A percentile compares a stretch with the other conserved stretches of the same genome.
Evolutionary conservation across 2,888 invertebrate species (phyloP).

Genomic region (Chymomyza caudatula): DNA sequence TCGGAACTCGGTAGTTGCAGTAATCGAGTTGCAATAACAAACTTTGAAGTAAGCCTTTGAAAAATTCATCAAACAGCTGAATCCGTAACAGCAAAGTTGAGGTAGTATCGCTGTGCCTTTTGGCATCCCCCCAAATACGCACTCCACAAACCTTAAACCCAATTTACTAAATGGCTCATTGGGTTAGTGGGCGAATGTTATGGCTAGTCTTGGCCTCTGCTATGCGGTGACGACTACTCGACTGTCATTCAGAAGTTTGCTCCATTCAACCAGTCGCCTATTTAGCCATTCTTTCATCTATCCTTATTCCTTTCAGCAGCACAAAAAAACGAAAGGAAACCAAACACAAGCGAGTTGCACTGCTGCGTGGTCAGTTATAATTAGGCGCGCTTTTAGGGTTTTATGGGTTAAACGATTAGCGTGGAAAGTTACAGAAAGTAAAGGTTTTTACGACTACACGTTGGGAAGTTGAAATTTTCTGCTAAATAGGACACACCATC

Average conservation of each 20-base stretch:
- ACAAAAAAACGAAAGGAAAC: conserved; percentile 19
- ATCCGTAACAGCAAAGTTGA: background rate
- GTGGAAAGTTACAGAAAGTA: conserved; percentile 12
- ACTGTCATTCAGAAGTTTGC: conserved; percentile 43
- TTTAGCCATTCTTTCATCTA: conserved; percentile 15
- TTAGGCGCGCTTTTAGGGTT: conserved; percentile 56
- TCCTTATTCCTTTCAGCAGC: background rate
- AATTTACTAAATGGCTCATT: conserved; percentile 75
- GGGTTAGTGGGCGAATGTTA: conserved; percentile 62
- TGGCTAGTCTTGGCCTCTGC: no score
- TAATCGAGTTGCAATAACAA: conserved; percentile 58
- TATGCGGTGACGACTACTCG: conserved; percentile 21
- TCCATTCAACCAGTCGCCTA: conserved; percentile 43
- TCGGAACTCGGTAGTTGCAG: conserved; percentile 13
- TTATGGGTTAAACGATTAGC: conserved; percentile 64
- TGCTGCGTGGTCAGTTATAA: conserved; percentile 73
- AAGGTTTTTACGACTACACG: conserved; percentile 3
- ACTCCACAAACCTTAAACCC: conserved; percentile 65
- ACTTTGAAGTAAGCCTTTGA: background rate
- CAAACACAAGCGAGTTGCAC: conserved; percentile 55
- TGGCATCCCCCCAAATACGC: background rate
- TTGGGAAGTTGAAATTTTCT: conserved; percentile 19
- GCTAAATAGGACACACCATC: background rate
- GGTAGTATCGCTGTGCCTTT: background rate
- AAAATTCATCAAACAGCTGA: background rate